Percentiles rank a stretch among this genome's conserved stretches.
Conservation (phyloP, 2,888 invertebrate species). For the Pristionchus entomophagus region DNA sequence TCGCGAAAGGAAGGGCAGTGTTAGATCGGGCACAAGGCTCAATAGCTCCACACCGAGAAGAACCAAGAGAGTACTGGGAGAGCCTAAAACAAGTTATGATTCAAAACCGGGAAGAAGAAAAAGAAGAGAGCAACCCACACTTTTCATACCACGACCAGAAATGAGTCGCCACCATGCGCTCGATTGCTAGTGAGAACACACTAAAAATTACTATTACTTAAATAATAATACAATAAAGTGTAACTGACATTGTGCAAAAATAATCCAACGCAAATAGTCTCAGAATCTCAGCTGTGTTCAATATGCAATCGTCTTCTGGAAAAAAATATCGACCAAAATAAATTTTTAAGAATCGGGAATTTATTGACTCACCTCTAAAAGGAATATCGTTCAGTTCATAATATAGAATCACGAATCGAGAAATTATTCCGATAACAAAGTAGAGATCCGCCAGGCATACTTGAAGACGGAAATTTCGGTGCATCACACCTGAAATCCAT, state of each 20-base stretch:
- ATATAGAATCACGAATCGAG: constrained; percentile 1
- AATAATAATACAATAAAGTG: background rate
- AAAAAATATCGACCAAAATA: too few species aligned
- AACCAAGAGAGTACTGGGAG: background rate
- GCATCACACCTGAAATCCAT: background rate
- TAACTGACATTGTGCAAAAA: constrained; percentile 23
- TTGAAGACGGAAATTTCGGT: constrained; percentile 28
- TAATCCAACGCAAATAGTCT: background rate
- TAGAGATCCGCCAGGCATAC: background rate
- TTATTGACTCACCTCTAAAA: background rate
- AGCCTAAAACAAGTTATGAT: too few species aligned
- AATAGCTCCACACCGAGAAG: background rate
- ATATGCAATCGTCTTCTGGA: constrained; percentile 6
- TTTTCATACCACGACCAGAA: constrained; percentile 22
- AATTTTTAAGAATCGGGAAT: too few species aligned
- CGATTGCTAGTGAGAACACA: background rate
- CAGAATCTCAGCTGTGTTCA: background rate
- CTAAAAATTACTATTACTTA: too few species aligned
- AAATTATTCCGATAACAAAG: background rate
- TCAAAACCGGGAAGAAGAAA: too few species aligned
- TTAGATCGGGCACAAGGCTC: background rate
- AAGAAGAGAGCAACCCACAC: too few species aligned
- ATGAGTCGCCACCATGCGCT: background rate
- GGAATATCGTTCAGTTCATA: constrained; percentile 16
- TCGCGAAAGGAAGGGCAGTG: background rate